Percentiles rank a stretch among this genome's conserved stretches.
phyloP scores from a whole-genome alignment of 2,113 vertebrate genomes.

The Spizaetus ornatus region DNA sequence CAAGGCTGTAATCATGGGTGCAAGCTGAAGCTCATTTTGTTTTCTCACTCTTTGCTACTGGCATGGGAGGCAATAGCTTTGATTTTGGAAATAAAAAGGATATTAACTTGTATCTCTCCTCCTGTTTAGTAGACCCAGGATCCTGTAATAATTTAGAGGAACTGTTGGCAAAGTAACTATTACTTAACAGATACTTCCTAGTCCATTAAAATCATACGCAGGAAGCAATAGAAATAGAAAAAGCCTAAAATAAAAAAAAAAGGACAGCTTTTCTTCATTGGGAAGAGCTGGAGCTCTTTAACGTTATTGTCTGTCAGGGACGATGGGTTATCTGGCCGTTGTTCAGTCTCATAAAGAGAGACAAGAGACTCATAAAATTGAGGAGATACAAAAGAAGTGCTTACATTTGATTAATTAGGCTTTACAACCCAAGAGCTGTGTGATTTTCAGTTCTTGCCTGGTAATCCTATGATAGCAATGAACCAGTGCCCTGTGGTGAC shows the following conservation, averaged over 20 bases:
- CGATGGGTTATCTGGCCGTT: rapidly evolving
- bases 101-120: background rate
- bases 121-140: background rate
- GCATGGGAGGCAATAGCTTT: background rate
- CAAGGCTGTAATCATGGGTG: background rate
- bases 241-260: background rate
- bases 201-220: background rate
- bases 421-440: background rate
- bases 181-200: background rate
- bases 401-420: background rate
- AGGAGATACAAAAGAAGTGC: background rate
- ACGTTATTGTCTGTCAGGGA: background rate
- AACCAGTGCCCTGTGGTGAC: background rate
- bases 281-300: background rate
- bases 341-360: background rate
- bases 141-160: background rate
- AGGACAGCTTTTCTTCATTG: background rate
- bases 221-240: background rate
- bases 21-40: background rate
- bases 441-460: background rate
- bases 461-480: background rate
- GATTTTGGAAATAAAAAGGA: background rate
- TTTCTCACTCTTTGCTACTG: background rate
- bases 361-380: background rate
- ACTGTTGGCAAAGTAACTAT: background rate